Conservation (phyloP, 2,888 invertebrate species). For the Euproctis similis region DNA sequence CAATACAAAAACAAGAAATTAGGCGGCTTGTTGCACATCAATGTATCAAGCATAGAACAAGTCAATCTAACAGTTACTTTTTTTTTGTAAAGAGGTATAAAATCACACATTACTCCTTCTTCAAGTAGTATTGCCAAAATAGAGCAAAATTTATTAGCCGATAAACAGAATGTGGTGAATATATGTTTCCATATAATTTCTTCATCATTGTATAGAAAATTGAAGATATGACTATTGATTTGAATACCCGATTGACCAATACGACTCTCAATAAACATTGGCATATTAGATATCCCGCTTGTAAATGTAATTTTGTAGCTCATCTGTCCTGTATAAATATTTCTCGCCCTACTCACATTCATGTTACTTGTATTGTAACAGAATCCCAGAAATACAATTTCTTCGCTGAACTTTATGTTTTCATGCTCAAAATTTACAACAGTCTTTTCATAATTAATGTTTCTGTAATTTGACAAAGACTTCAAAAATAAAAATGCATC, state of each 20-base stretch:
- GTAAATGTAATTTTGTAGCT: constrained; percentile 66
- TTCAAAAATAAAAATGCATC: constrained; percentile 51
- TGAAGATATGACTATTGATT: constrained; percentile 60
- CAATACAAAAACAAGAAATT: constrained; percentile 52
- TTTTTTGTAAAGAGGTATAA: constrained; percentile 50
- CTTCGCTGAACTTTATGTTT: constrained; percentile 35
- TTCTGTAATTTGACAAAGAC: constrained; percentile 50
- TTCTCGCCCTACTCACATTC: constrained; percentile 53
- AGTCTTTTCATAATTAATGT: constrained; percentile 62
- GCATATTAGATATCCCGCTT: constrained; percentile 37
- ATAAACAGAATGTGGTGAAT: constrained; percentile 59
- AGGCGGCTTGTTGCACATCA: constrained; percentile 40
- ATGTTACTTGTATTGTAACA: constrained; percentile 51
- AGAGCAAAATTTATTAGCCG: constrained; percentile 68
- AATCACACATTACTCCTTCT: constrained; percentile 39
- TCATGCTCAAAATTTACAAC: constrained; percentile 51
- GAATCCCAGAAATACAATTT: constrained; percentile 59
- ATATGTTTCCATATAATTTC: constrained; percentile 54
- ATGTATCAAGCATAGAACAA: constrained; percentile 49
- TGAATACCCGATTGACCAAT: constrained; percentile 62
- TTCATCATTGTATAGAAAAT: constrained; percentile 52
- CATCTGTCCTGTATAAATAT: constrained; percentile 58
- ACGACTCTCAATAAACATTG: constrained; percentile 57
- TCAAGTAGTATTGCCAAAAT: constrained; percentile 53
- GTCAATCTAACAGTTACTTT: constrained; percentile 58